These are phyloP conservation scores for Tetramorium simillimum DNA, from an alignment of 1,140 invertebrate genomes.

Conservation along the genomic window DNA sequence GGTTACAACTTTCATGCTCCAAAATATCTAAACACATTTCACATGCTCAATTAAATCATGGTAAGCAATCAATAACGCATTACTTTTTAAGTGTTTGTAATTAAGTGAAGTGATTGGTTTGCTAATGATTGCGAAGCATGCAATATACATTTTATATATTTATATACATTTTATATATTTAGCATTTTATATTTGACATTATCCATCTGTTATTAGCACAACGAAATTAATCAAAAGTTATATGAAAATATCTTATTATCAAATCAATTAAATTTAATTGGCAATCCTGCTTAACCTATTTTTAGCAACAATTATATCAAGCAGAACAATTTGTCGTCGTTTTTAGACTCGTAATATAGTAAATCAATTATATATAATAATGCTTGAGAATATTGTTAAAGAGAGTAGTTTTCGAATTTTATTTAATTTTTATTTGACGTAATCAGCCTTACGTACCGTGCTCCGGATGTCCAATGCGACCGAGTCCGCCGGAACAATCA, in stretches of 20 bases:
- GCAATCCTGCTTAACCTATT: background rate
- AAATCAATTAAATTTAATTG: background rate
- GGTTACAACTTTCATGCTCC: background rate
- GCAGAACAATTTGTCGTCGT: background rate
- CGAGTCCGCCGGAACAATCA: conserved; percentile 33
- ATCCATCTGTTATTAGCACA: background rate
- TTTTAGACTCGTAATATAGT: background rate
- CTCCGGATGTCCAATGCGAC: conserved; percentile 60
- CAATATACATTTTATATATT: background rate
- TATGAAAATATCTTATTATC: background rate
- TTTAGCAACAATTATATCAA: background rate
- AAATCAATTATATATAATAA: background rate
- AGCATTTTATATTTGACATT: background rate
- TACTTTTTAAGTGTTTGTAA: background rate
- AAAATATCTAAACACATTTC: background rate
- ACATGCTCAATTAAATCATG: background rate
- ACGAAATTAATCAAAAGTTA: background rate
- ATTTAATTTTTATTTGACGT: background rate
- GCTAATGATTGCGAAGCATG: background rate
- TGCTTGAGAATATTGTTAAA: background rate
- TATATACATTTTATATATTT: no score
- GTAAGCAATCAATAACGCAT: conserved; percentile 8
- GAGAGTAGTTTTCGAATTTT: background rate
- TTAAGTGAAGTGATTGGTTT: background rate
- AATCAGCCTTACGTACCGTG: conserved; percentile 57